These are phyloP conservation scores for Arrhamphus sclerolepis DNA, from an alignment of 2,797 vertebrate genomes.

Conservation along the genomic window DNA sequence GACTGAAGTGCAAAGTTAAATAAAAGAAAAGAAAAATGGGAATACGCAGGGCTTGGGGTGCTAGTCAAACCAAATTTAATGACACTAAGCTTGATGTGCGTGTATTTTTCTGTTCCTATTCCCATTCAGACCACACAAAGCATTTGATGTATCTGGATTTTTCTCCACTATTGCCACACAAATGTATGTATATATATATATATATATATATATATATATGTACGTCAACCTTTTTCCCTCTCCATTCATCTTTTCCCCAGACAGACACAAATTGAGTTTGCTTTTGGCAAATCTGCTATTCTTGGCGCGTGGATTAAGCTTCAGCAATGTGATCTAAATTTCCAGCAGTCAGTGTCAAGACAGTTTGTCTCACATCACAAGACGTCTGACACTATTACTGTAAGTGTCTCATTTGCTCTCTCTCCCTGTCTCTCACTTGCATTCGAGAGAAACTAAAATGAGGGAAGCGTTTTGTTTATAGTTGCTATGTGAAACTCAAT, in stretches of 20 bases:
- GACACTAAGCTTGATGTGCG: too few species aligned
- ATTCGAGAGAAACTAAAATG: constrained; percentile 7
- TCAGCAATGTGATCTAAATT: constrained; percentile 53
- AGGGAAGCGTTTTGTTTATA: constrained; percentile 56
- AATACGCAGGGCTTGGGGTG: too few species aligned
- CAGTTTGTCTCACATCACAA: constrained; percentile 48
- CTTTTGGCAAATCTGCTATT: constrained; percentile 47
- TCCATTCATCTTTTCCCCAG: constrained; percentile 18
- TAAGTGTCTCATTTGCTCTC: constrained; percentile 22
- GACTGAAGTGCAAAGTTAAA: neutral
- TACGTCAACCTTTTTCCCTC: constrained; percentile 5
- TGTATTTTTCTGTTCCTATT: too few species aligned
- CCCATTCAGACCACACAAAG: too few species aligned
- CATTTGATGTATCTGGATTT: too few species aligned
- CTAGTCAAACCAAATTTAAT: too few species aligned
- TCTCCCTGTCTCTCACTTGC: neutral
- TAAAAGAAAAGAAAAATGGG: too few species aligned
- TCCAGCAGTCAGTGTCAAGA: constrained; percentile 39
- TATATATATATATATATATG: neutral
- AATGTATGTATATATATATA: neutral
- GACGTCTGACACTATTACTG: constrained; percentile 40
- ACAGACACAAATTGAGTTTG: constrained; percentile 34
- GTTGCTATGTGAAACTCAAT: constrained; percentile 67
- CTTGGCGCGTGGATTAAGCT: constrained; percentile 32
- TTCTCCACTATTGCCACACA: neutral